Evolutionary conservation across 1,140 invertebrate species (phyloP), one percentile per base, ranked within the genome.

Genomic region (Drosophila neocordata): DNA sequence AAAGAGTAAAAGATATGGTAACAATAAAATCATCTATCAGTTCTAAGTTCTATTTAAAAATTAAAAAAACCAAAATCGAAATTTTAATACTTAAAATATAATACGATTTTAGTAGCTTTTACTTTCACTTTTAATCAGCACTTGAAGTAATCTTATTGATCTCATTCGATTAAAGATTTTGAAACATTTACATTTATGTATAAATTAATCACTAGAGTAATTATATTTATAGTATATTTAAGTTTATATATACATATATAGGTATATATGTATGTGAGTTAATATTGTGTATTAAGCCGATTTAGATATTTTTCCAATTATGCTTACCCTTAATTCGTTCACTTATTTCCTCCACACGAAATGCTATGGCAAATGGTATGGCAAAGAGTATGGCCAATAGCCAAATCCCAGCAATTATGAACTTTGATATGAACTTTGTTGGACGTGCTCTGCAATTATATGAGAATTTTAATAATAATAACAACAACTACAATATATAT

Each of bases 331-430:
- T 77, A 51, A 91, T 75, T 8, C 84, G 79, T 57, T 91, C 90
- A 27, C 77, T 79, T 8, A 92, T 65, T 62, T 90, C 79, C 38
- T 92, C 90, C 15, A 95, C 95, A 48, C 94, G 92, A 76, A 94
- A 93, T 0, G 94, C 94, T 58, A 94, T 93, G 1, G 94, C 95
- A 93, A 95, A 95, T 0, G 95, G 95, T 0, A 93, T 92, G 0
- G 95, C 95, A 34, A 95, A 92, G 1, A 93, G 90, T 7, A 93
- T 85, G 0, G 94, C 93, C 59, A 95, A 72, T 0, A 94, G 58
- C 95, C 95, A 96, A 89, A 96, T 96, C 24, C 93, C 91, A 7
- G 93, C 93, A 74, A 96, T 95, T 64, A 95, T 93, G 27, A 95
- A 92, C 92, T 95, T 95, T 5, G 95, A 95, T 67, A 94, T 91